Conservation (phyloP, 2,888 invertebrate genomes). For the Yponomeuta plumbellus region DNA sequence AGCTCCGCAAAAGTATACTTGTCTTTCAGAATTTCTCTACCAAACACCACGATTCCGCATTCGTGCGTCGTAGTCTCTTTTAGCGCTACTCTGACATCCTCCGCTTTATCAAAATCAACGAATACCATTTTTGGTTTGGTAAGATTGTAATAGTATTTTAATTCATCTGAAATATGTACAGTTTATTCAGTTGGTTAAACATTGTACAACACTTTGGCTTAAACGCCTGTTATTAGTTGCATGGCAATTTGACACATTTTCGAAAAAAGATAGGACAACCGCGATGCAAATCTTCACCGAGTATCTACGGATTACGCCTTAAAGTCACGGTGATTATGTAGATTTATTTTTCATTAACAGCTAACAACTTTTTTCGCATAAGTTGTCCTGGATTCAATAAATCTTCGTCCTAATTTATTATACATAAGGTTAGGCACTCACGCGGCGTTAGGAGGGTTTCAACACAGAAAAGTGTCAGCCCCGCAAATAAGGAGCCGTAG, state of each 20-base stretch:
- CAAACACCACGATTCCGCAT: not conserved
- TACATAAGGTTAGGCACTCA: not conserved
- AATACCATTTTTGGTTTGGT: slow-evolving; percentile 6
- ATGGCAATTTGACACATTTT: too few relatives aligned
- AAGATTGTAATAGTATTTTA: slow-evolving; percentile 4
- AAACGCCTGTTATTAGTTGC: too few relatives aligned
- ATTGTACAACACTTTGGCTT: not conserved
- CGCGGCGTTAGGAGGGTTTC: slow-evolving; percentile 4
- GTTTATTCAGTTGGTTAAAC: not conserved
- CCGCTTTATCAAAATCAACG: not conserved
- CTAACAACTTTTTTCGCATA: too few relatives aligned
- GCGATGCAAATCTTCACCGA: too few relatives aligned
- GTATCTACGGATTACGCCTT: too few relatives aligned
- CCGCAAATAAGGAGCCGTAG: slow-evolving; percentile 3
- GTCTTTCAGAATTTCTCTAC: not conserved
- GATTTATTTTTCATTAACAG: too few relatives aligned
- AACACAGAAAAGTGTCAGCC: not conserved
- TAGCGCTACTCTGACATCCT: slow-evolving; percentile 3
- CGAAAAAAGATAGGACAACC: too few relatives aligned
- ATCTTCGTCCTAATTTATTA: not conserved
- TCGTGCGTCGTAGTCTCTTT: not conserved
- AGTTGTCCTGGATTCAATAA: too few relatives aligned
- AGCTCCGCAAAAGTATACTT: not conserved
- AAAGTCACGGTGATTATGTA: too few relatives aligned
- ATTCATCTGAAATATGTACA: slow-evolving; percentile 7